A percentile compares a stretch with the other conserved stretches of the same genome.
These are phyloP conservation scores for Ciconia boyciana DNA, from an alignment of 2,113 vertebrate species.

Conservation along the genomic window DNA sequence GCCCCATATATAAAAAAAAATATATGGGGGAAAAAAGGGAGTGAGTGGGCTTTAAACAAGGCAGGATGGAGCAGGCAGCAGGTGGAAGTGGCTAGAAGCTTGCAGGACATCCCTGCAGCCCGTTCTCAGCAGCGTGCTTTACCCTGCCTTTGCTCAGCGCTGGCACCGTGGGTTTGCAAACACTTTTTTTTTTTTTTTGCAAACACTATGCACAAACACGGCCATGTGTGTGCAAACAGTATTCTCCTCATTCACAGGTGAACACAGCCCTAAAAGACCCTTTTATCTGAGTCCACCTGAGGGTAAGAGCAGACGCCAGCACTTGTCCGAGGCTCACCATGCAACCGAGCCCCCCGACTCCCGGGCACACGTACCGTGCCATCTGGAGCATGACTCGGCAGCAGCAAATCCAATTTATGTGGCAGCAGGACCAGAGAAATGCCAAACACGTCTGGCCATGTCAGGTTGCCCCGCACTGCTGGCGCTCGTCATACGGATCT, in stretches of 20 bases:
- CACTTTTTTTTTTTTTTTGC: not conserved
- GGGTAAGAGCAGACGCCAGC: not conserved
- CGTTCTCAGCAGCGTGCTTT: fast-evolving
- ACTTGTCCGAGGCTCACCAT: fast-evolving
- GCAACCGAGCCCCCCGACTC: fast-evolving
- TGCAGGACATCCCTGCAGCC: not conserved
- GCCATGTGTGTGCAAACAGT: fast-evolving
- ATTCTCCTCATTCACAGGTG: not conserved
- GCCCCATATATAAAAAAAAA: not conserved
- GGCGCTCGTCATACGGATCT: not conserved
- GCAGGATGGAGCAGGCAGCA: not conserved
- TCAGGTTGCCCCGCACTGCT: not conserved
- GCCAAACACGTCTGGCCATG: not conserved
- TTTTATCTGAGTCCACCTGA: not conserved
- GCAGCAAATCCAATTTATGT: not conserved
- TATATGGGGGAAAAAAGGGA: fast-evolving
- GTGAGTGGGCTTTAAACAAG: not conserved
- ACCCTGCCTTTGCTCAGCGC: not conserved
- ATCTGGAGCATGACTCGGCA: not conserved
- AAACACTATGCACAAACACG: too few relatives aligned
- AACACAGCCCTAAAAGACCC: not conserved
- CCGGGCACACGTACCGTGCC: fast-evolving
- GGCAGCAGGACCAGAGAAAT: not conserved
- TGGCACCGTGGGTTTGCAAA: not conserved
- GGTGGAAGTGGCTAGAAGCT: too few relatives aligned